Evolutionary conservation across 1,140 invertebrate genomes (phyloP).

Genomic region (Drosophila truncata): DNA sequence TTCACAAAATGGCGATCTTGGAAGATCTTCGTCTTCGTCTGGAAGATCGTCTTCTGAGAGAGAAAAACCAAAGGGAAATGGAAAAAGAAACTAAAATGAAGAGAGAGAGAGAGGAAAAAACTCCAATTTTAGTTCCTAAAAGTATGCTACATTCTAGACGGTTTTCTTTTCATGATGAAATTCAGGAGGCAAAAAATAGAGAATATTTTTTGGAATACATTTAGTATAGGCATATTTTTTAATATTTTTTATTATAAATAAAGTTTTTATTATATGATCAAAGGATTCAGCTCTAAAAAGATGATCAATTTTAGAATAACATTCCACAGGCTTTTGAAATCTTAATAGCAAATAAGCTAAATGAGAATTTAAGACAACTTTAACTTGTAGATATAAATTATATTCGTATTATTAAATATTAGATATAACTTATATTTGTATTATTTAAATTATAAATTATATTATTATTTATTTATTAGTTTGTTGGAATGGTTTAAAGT

Average conservation of each 20-base stretch:
- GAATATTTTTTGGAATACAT: too few species aligned
- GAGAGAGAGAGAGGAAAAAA: neutral
- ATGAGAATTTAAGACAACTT: neutral
- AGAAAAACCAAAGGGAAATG: neutral
- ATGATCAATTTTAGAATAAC: neutral
- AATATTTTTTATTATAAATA: too few species aligned
- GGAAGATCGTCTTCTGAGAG: neutral
- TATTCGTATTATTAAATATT: too few species aligned
- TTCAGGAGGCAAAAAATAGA: too few species aligned
- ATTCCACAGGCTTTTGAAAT: neutral
- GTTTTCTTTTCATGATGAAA: neutral
- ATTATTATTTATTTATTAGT: neutral
- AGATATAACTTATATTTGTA: too few species aligned
- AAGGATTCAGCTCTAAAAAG: neutral
- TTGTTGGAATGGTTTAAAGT: neutral
- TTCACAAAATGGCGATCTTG: slow-evolving; percentile 1
- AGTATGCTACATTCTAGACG: neutral
- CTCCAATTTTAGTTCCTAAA: neutral
- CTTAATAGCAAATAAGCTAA: neutral
- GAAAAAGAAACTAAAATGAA: neutral
- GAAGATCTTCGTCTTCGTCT: too few species aligned
- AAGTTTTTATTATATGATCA: too few species aligned
- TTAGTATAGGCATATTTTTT: too few species aligned
- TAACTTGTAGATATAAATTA: neutral
- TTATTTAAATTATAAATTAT: too few species aligned